Conservation (phyloP, 2,797 vertebrate species). For the Sciurus vulgaris region DNA sequence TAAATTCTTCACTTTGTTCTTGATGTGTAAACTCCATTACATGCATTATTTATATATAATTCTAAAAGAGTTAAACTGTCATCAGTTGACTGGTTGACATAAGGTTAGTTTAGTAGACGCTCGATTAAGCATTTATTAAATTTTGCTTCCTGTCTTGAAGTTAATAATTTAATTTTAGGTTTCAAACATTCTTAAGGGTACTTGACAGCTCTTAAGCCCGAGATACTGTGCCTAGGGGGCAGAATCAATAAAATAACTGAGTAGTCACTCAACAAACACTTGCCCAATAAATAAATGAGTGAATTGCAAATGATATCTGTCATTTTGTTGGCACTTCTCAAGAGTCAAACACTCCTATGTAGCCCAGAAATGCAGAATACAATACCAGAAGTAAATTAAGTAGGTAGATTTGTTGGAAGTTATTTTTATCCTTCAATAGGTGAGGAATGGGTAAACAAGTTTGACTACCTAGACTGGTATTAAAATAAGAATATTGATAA, state of each 20-base stretch:
- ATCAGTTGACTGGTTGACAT: constrained; percentile 49
- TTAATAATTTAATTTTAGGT: constrained; percentile 66
- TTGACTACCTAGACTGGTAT: background rate
- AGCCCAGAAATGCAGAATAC: constrained; percentile 49
- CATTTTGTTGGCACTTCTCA: constrained; percentile 6
- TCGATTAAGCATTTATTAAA: constrained; percentile 63
- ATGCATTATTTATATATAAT: constrained; percentile 23
- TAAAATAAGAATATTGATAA: constrained; percentile 40
- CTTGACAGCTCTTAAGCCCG: constrained; percentile 44
- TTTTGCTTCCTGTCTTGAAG: constrained; percentile 50
- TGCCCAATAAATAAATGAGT: background rate
- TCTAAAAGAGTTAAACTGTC: constrained; percentile 55
- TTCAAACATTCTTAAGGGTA: constrained; percentile 31
- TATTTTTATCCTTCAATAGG: background rate
- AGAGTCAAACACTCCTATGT: background rate
- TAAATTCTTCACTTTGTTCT: constrained; percentile 48
- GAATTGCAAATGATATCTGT: background rate
- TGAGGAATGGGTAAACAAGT: background rate
- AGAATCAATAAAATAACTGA: constrained; percentile 42
- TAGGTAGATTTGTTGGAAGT: background rate
- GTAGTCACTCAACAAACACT: constrained; percentile 40
- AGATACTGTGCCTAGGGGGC: background rate
- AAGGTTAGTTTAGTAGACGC: constrained; percentile 34
- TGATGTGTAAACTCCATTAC: background rate
- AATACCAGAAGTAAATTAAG: constrained; percentile 11